Conservation (phyloP, 2,113 vertebrate species). For the Deroptyus accipitrinus region DNA sequence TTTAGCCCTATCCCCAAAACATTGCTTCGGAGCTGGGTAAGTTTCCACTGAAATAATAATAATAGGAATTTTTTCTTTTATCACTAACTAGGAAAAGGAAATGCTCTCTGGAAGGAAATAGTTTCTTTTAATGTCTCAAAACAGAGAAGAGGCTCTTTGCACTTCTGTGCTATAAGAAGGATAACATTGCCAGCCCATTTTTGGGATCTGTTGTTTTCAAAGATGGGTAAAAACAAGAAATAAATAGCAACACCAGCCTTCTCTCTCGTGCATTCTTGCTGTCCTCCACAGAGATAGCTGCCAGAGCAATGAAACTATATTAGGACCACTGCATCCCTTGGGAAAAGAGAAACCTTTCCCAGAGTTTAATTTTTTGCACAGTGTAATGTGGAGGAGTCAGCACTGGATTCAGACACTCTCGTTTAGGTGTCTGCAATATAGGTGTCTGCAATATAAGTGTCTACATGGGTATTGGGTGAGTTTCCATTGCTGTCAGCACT, state of each 20-base stretch:
- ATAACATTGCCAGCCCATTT: not conserved
- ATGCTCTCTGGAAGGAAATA: not conserved
- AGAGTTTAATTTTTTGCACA: not conserved
- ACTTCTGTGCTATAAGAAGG: not conserved
- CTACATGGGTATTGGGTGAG: not conserved
- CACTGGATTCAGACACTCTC: not conserved
- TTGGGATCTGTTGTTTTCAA: not conserved
- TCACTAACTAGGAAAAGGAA: not conserved
- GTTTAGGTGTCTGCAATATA: not conserved
- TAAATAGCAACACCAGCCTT: not conserved
- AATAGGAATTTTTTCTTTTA: not conserved
- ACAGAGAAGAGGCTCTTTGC: not conserved
- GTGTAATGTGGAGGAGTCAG: not conserved
- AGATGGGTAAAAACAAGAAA: constrained; percentile 15
- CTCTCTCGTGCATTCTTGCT: not conserved
- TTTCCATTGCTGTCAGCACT: not conserved
- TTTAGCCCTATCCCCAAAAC: not conserved
- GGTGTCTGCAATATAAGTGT: not conserved
- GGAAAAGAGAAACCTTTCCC: not conserved
- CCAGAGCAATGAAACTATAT: not conserved
- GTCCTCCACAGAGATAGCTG: not conserved
- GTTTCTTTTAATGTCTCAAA: constrained; percentile 19
- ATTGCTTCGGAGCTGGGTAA: not conserved
- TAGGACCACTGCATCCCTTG: not conserved
- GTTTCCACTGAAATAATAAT: not conserved